Evolutionary conservation across 2,113 vertebrate genomes (phyloP), one percentile per base, ranked within the genome.

Genomic region (Malurus alboscapulatus): DNA sequence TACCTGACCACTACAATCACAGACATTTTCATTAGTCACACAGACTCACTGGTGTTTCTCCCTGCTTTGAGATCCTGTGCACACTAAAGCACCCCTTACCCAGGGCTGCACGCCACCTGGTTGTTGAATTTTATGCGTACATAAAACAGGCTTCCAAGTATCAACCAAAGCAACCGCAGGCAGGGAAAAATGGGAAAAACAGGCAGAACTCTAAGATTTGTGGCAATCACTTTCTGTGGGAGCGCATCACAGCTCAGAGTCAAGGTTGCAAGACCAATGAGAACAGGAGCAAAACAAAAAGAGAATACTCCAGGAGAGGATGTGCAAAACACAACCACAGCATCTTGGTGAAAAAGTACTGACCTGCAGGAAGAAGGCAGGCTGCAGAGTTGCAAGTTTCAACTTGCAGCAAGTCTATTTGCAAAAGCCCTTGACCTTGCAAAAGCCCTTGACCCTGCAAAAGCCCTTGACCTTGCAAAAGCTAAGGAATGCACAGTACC

Each of bases 181-280:
- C 21, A 45, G 17, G 16, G 9, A 5, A 26, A 59, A 65, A 66
- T 7, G 5, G 13, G 20, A 8, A 63, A 74, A 85, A 14, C 25
- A 73, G n/a, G 11, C 8, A 93, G 24, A 67, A 12, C 19, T 59
- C 48, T 65, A 29, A 38, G 9, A 29, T 18, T 10, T 8, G 11
- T 32, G 29, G 15, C 26, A 62, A 17, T 34, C 6, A 3, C 7
- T 76, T 85, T 36, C 20, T 1, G 0, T 2, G 0, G 24, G 5
- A 62, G 21, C 21, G 18, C 2, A 4, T 57, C 40, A 47, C 6
- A 42, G 22, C 48, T 58, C 20, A 48, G 22, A 66, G 21, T 40
- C 50, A 61, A 32, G 54, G 30, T 5, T 69, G n/a, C 51, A 84
- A 66, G 27, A 72, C 24, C 15, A 18, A 16, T 38, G 47, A 72